phyloP scores from a whole-genome alignment of 2,888 invertebrate genomes.

The Tanytarsus gracilentus region DNA sequence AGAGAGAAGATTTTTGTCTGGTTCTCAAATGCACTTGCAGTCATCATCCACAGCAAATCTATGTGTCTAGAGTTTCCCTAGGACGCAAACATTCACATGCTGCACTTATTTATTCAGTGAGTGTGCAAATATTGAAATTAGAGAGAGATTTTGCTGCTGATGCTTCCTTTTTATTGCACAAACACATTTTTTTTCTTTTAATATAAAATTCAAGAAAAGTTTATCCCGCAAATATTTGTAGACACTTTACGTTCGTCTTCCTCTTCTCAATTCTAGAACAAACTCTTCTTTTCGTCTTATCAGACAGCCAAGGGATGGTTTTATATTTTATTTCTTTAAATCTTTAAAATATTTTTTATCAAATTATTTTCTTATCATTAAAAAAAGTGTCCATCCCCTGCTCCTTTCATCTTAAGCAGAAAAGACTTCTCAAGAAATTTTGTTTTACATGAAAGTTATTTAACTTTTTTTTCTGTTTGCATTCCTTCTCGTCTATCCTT shows the following conservation, averaged over 20 bases:
- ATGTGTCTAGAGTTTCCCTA: too few relatives aligned
- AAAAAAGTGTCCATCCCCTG: too few relatives aligned
- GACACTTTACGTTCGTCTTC: neutral
- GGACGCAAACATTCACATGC: too few relatives aligned
- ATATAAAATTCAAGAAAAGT: neutral
- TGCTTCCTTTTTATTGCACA: constrained; percentile 1
- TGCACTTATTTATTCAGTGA: neutral
- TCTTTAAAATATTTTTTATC: too few relatives aligned
- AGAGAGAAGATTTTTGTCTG: constrained; percentile 1
- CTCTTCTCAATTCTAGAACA: neutral
- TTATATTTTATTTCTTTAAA: too few relatives aligned
- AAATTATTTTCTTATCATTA: too few relatives aligned
- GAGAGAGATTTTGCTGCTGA: neutral
- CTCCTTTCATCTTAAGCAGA: too few relatives aligned
- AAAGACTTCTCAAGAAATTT: neutral
- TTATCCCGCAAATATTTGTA: constrained; percentile 9
- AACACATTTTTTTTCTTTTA: too few relatives aligned
- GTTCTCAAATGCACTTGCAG: constrained; percentile 3
- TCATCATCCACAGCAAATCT: neutral
- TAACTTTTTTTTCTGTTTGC: neutral
- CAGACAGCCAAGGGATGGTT: too few relatives aligned
- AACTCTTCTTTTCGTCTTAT: too few relatives aligned
- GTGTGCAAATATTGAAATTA: constrained; percentile 13
- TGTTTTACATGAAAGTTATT: constrained; percentile 7
- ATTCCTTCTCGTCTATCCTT: constrained; percentile 1